A percentile compares a stretch with the other conserved stretches of the same genome.
These are phyloP conservation scores for Catharus ustulatus DNA, from an alignment of 2,797 vertebrate species.

Conservation along the genomic window DNA sequence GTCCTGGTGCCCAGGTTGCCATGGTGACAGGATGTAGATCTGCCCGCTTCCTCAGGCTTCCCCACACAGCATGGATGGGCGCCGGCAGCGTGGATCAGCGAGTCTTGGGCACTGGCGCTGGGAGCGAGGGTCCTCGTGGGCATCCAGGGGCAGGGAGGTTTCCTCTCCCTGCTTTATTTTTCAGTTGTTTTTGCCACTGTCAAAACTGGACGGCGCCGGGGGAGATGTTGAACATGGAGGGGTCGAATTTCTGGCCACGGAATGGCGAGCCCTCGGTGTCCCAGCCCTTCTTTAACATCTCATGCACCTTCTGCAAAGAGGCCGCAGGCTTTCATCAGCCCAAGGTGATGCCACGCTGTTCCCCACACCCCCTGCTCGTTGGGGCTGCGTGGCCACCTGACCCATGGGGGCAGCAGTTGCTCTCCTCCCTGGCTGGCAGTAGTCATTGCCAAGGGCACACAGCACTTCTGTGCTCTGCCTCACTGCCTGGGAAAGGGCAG, in stretches of 20 bases:
- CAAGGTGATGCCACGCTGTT: rapidly evolving
- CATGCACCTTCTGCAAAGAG: conserved; percentile 91
- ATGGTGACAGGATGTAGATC: conserved; percentile 33
- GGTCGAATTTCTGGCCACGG: conserved; percentile 94
- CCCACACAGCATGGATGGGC: background rate
- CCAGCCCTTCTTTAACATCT: conserved; percentile 99
- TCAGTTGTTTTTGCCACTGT: background rate
- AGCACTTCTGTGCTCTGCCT: background rate
- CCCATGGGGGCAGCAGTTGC: rapidly evolving
- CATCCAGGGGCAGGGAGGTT: background rate
- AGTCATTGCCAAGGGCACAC: background rate
- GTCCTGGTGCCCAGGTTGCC: conserved; percentile 22
- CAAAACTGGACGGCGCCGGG: conserved; percentile 94
- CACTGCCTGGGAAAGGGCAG: background rate
- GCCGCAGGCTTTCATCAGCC: background rate
- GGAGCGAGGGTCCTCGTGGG: background rate
- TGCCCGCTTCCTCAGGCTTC: background rate
- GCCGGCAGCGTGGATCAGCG: background rate
- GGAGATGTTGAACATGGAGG: conserved; percentile 96
- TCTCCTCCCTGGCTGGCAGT: background rate
- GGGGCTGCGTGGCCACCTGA: background rate
- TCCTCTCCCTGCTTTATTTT: background rate
- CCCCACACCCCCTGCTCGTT: rapidly evolving
- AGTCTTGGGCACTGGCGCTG: background rate
- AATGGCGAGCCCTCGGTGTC: conserved; percentile 96